Conservation (phyloP, 53 echinoderm and acorn worm genomes). For the Arbacia lixula region DNA sequence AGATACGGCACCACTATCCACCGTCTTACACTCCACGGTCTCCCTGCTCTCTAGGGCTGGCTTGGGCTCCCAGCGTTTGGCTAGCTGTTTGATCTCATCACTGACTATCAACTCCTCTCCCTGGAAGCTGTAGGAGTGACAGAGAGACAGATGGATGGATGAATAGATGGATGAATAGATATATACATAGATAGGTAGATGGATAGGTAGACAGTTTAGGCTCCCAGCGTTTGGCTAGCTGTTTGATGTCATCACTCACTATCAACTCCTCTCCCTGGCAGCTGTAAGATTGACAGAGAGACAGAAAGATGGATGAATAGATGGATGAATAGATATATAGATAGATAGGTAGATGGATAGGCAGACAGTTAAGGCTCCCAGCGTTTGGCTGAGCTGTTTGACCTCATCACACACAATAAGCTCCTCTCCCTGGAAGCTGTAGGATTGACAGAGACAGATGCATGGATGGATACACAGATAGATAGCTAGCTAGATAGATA, state of each 20-base stretch:
- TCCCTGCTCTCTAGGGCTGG: slow-evolving; percentile 31
- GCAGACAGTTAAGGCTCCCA: too few species aligned
- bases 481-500: too few species aligned
- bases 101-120: slow-evolving; percentile 75
- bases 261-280: slow-evolving; percentile 75
- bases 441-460: too few species aligned
- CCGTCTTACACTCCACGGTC: slow-evolving; percentile 58
- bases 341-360: too few species aligned
- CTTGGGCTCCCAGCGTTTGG: slow-evolving; percentile 84
- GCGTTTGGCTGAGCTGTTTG: slow-evolving; percentile 66
- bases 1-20: slow-evolving; percentile 67
- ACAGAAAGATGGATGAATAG: too few species aligned
- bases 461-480: too few species aligned
- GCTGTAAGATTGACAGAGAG: too few species aligned
- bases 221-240: slow-evolving; percentile 85
- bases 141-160: too few species aligned
- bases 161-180: too few species aligned
- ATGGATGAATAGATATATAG: too few species aligned
- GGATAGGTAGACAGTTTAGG: slow-evolving; percentile 38
- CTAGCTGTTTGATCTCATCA: slow-evolving; percentile 75
- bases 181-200: too few species aligned
- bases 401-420: slow-evolving; percentile 74
- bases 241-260: slow-evolving; percentile 81
- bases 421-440: slow-evolving; percentile 72
- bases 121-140: slow-evolving; percentile 72